Conservation (phyloP, 2,113 vertebrate species). For the Leptodactylus fuscus region DNA sequence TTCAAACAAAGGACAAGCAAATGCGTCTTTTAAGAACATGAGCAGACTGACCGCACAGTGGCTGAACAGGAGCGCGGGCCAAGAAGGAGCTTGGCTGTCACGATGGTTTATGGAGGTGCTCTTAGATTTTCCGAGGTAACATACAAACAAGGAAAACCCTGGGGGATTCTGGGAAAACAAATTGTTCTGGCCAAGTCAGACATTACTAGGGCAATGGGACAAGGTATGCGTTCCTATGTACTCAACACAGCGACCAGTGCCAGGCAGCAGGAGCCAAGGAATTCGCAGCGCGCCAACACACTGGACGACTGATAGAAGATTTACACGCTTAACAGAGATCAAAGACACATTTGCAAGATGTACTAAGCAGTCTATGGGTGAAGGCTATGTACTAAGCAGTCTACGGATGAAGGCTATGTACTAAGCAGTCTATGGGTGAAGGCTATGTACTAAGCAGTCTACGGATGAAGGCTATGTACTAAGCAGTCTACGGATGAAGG, state of each 20-base stretch:
- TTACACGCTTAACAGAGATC: neutral
- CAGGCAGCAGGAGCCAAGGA: constrained; percentile 26
- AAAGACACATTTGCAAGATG: neutral
- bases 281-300: neutral
- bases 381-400: neutral
- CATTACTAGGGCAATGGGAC: constrained; percentile 31
- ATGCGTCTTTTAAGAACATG: neutral
- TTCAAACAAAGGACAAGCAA: neutral
- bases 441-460: too few species aligned
- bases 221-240: constrained; percentile 26
- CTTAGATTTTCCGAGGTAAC: constrained; percentile 2
- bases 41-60: neutral
- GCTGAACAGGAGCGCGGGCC: neutral
- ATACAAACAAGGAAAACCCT: neutral
- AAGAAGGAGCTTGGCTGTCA: constrained; percentile 20
- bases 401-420: too few species aligned
- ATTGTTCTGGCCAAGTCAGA: constrained; percentile 28
- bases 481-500: too few species aligned
- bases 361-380: too few species aligned
- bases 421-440: too few species aligned
- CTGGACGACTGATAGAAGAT: neutral
- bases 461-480: too few species aligned
- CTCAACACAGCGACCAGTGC: neutral
- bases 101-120: neutral
- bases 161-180: constrained; percentile 33